These are phyloP conservation scores for Lemur catta DNA, from an alignment of 2,797 vertebrate species.

Conservation along the genomic window DNA sequence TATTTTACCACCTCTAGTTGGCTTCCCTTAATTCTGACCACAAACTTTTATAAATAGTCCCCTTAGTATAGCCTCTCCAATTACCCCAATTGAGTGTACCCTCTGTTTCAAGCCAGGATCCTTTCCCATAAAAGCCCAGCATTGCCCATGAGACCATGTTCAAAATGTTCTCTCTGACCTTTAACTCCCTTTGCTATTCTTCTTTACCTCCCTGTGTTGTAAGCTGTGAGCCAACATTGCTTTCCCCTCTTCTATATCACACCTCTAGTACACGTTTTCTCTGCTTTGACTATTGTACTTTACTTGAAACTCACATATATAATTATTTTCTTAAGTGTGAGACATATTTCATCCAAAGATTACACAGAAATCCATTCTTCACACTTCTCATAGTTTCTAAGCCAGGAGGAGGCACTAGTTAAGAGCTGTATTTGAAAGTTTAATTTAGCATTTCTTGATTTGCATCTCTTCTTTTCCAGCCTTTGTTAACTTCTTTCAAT, in stretches of 20 bases:
- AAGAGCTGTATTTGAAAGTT: slow-evolving; percentile 18
- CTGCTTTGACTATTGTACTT: neutral
- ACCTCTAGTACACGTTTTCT: neutral
- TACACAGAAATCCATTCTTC: neutral
- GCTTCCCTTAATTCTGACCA: slow-evolving; percentile 1
- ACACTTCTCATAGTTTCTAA: slow-evolving; percentile 13
- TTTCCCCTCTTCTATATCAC: neutral
- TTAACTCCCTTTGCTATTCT: neutral
- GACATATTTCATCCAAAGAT: neutral
- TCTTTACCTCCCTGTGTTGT: neutral
- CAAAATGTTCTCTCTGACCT: neutral
- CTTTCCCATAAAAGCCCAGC: neutral
- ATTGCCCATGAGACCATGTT: neutral
- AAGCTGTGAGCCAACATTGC: neutral
- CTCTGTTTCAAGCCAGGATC: neutral
- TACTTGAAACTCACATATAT: slow-evolving; percentile 1
- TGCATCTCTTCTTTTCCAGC: neutral
- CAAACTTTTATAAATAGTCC: neutral
- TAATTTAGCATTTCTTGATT: slow-evolving; percentile 37
- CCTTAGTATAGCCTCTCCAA: neutral
- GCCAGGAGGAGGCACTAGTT: neutral
- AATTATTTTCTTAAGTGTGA: slow-evolving; percentile 37
- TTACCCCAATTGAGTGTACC: neutral
- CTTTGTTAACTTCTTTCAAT: slow-evolving; percentile 44
- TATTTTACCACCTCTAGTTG: neutral